phyloP scores from a whole-genome alignment of 2,113 vertebrate genomes.

The Pachypanchax playfairii region DNA sequence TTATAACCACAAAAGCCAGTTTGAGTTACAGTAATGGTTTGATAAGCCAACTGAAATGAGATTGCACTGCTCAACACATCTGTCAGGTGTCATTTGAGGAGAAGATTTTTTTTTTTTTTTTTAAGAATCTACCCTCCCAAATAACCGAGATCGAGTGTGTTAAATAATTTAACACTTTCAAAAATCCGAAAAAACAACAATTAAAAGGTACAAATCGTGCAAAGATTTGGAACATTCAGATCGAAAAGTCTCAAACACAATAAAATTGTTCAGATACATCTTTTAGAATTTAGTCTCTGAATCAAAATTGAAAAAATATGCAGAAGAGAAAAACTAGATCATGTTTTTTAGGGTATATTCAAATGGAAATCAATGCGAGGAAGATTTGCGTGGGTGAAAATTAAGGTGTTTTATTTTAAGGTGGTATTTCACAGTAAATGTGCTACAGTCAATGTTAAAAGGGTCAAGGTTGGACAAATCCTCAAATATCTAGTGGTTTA shows the following conservation, averaged over 20 bases:
- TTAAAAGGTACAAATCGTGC: neutral
- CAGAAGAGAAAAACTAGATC: too few species aligned
- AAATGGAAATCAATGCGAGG: too few species aligned
- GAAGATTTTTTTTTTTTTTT: conserved; percentile 13
- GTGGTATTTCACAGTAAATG: too few species aligned
- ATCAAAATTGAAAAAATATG: too few species aligned
- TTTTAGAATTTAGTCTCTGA: too few species aligned
- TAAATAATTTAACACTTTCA: neutral
- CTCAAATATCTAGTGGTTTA: too few species aligned
- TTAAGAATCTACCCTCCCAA: conserved; percentile 36
- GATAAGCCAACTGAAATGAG: conserved; percentile 76
- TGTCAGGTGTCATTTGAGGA: conserved; percentile 61
- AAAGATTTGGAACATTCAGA: neutral
- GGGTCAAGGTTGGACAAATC: too few species aligned
- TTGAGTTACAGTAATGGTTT: conserved; percentile 70
- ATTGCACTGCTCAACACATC: conserved; percentile 32
- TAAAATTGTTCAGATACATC: too few species aligned
- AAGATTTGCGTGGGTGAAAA: too few species aligned
- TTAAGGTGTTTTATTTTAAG: too few species aligned
- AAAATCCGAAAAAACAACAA: neutral
- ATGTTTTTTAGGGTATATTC: too few species aligned
- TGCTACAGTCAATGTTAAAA: too few species aligned
- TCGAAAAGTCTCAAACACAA: neutral
- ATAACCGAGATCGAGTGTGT: conserved; percentile 14
- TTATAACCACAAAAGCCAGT: conserved; percentile 69